phyloP scores from a whole-genome alignment of 2,797 vertebrate species.

The Ptychobarbus kaznakovi region DNA sequence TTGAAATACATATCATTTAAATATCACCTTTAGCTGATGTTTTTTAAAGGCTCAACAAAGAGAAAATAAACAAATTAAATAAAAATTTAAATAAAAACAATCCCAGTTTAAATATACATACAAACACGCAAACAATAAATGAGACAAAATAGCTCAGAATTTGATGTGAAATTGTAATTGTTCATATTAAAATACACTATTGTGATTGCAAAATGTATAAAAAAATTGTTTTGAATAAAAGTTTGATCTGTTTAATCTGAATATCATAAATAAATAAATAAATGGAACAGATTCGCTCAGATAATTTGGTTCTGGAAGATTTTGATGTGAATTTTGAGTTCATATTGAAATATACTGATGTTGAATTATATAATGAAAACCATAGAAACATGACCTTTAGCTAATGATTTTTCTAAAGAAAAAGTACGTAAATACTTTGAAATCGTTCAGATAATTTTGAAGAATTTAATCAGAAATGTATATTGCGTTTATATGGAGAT shows the following conservation, averaged over 20 bases:
- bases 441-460: background rate
- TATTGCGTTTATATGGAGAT: background rate
- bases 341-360: background rate
- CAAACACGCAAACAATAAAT: background rate
- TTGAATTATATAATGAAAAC: background rate
- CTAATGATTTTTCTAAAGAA: background rate
- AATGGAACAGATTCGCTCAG: background rate
- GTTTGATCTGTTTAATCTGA: background rate
- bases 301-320: background rate
- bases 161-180: background rate
- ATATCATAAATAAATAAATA: background rate
- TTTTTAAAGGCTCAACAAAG: background rate
- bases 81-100: background rate
- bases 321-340: background rate
- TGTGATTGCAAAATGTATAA: background rate
- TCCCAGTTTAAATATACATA: background rate
- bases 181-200: background rate
- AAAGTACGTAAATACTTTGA: background rate
- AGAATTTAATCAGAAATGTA: background rate
- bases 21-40: background rate
- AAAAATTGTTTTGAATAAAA: background rate
- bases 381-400: background rate
- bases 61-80: background rate
- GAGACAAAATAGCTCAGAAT: background rate
- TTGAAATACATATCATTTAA: background rate